These are phyloP conservation scores for Hedya salicella DNA, from an alignment of 2,888 invertebrate species.

Conservation along the genomic window DNA sequence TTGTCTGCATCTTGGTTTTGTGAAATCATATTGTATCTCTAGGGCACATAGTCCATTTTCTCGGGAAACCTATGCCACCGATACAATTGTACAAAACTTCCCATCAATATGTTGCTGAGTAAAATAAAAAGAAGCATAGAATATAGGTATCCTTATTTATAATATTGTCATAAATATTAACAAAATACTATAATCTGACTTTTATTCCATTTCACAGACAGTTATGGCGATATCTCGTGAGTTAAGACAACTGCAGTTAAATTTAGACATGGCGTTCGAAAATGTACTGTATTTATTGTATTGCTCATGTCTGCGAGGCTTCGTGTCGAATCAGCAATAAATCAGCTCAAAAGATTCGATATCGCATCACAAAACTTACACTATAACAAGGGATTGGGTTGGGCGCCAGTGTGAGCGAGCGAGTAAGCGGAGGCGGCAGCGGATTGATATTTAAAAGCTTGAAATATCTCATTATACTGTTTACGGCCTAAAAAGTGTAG, in stretches of 20 bases:
- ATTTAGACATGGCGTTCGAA: background rate
- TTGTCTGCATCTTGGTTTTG: no score
- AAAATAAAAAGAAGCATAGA: no score
- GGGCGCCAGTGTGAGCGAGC: conserved; percentile 10
- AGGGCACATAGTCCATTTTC: no score
- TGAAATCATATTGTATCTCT: no score
- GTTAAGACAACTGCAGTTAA: conserved; percentile 7
- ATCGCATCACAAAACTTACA: conserved; percentile 56
- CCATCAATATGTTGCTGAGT: no score
- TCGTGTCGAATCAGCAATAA: conserved; percentile 46
- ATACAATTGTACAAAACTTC: no score
- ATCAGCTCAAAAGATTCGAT: conserved; percentile 53
- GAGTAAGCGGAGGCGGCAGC: background rate
- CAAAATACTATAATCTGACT: background rate
- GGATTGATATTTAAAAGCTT: no score
- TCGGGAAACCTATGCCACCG: no score
- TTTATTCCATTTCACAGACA: background rate
- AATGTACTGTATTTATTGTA: conserved; percentile 20
- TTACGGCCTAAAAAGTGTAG: no score
- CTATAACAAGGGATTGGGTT: conserved; percentile 13
- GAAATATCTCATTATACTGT: no score
- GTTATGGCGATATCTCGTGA: conserved; percentile 11
- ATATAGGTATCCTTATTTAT: no score
- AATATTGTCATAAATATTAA: no score
- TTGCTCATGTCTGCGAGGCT: conserved; percentile 14